Conservation (phyloP, 2,113 vertebrate genomes). For the Notarius lentiginosus region DNA sequence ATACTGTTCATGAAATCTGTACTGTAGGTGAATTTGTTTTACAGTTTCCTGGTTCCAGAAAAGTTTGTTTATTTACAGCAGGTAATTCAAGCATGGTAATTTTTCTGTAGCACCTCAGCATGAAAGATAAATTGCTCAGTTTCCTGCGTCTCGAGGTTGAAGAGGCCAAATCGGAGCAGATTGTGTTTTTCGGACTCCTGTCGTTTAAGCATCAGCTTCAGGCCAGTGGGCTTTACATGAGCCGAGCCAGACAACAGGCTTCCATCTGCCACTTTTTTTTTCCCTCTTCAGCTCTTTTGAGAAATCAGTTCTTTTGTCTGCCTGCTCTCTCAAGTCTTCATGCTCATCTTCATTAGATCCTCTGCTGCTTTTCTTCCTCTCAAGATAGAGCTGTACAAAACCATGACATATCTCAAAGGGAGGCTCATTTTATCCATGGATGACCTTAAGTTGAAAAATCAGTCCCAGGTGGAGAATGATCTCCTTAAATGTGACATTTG, state of each 20-base stretch:
- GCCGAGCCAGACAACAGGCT: conserved; percentile 46
- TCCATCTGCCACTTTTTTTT: conserved; percentile 65
- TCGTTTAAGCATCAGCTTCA: conserved; percentile 56
- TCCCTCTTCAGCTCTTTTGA: background rate
- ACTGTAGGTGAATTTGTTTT: background rate
- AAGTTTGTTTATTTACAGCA: conserved; percentile 14
- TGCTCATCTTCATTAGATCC: conserved; percentile 64
- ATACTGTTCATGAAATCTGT: background rate
- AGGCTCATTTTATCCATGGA: background rate
- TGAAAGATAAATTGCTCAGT: conserved; percentile 59
- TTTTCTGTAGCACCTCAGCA: conserved; percentile 41
- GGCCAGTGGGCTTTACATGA: conserved; percentile 62
- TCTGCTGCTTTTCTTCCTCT: conserved; percentile 54
- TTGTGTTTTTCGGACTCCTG: conserved; percentile 38
- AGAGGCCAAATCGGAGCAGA: conserved; percentile 50
- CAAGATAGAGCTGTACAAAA: conserved; percentile 55
- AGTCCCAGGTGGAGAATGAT: conserved; percentile 32
- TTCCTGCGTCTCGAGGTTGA: conserved; percentile 43
- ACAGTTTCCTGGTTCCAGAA: background rate
- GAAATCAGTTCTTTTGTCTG: conserved; percentile 56
- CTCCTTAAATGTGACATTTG: conserved; percentile 37
- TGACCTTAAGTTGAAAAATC: conserved; percentile 46
- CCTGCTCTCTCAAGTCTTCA: conserved; percentile 54
- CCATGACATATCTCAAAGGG: conserved; percentile 50
- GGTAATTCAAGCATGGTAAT: background rate